Percentiles rank a stretch among this genome's conserved stretches.
Evolutionary conservation across 2,113 vertebrate genomes (phyloP).

Genomic region (Strigops habroptila): DNA sequence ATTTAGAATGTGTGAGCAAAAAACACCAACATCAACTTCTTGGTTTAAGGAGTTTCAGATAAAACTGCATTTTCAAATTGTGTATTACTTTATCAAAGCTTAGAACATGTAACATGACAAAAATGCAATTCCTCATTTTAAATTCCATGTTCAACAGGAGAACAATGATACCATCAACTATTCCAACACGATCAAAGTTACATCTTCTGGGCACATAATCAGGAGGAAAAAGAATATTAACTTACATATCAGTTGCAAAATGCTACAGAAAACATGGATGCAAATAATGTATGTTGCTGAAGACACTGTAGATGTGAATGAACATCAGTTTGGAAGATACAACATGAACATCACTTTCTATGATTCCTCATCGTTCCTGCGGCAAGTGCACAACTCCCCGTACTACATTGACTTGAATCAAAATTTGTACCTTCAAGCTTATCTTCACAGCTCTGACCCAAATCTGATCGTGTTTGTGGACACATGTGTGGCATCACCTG

Average conservation of each 20-base stretch:
- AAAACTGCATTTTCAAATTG: not conserved
- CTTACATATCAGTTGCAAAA: slow-evolving; percentile 67
- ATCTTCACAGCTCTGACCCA: slow-evolving; percentile 49
- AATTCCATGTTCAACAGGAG: slow-evolving; percentile 22
- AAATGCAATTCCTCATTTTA: not conserved
- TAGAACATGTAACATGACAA: accelerated
- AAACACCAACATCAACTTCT: not conserved
- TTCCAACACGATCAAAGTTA: slow-evolving; percentile 56
- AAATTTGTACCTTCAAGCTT: slow-evolving; percentile 67
- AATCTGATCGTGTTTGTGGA: slow-evolving; percentile 71
- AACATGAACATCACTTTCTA: slow-evolving; percentile 69
- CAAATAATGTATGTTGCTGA: slow-evolving; percentile 62
- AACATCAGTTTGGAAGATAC: slow-evolving; percentile 64
- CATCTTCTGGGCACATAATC: slow-evolving; percentile 9
- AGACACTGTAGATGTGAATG: not conserved
- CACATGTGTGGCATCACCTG: slow-evolving; percentile 71
- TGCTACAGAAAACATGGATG: slow-evolving; percentile 68
- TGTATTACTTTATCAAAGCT: not conserved
- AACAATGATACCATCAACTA: slow-evolving; percentile 72
- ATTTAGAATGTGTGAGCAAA: not conserved
- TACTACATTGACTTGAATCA: slow-evolving; percentile 70
- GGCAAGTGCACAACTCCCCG: slow-evolving; percentile 46
- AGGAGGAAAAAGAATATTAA: slow-evolving; percentile 55
- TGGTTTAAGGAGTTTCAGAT: not conserved
- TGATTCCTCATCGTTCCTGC: slow-evolving; percentile 39